A percentile compares a stretch with the other conserved stretches of the same genome.
These are phyloP conservation scores for Rhinoptilus africanus DNA, from an alignment of 2,113 vertebrate genomes.

Conservation along the genomic window DNA sequence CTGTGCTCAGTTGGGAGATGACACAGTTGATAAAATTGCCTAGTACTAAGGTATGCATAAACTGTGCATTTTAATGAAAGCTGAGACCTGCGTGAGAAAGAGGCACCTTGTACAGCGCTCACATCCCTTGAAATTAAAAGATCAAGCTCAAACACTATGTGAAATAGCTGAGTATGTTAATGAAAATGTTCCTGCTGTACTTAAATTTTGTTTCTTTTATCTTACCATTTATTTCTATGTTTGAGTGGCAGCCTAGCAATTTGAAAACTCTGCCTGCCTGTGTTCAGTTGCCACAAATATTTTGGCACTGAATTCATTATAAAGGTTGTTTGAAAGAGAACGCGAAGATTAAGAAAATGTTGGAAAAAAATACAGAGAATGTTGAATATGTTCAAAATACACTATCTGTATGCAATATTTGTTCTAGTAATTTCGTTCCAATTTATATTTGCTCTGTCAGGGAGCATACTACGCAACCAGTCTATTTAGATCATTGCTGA, in stretches of 20 bases:
- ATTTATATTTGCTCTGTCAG: not conserved
- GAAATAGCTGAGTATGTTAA: not conserved
- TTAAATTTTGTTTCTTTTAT: not conserved
- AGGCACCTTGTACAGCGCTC: not conserved
- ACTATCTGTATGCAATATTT: not conserved
- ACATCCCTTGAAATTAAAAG: not conserved
- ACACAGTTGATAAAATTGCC: not conserved
- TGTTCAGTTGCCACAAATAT: not conserved
- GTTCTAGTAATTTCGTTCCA: not conserved
- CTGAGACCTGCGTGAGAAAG: not conserved
- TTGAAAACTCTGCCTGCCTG: not conserved
- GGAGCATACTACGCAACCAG: not conserved
- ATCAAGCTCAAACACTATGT: not conserved
- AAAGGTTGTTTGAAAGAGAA: not conserved
- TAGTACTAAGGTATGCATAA: not conserved
- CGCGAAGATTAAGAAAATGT: not conserved
- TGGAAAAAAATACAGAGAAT: not conserved
- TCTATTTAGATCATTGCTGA: not conserved
- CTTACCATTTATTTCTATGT: not conserved
- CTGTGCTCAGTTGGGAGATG: not conserved
- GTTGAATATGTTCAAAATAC: not conserved
- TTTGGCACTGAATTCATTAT: not conserved
- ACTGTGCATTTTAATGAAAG: not conserved
- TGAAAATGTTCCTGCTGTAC: not conserved
- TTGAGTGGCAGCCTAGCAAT: not conserved